Evolutionary conservation across 2,888 invertebrate genomes (phyloP).

Genomic region (Cephus sareptanus): DNA sequence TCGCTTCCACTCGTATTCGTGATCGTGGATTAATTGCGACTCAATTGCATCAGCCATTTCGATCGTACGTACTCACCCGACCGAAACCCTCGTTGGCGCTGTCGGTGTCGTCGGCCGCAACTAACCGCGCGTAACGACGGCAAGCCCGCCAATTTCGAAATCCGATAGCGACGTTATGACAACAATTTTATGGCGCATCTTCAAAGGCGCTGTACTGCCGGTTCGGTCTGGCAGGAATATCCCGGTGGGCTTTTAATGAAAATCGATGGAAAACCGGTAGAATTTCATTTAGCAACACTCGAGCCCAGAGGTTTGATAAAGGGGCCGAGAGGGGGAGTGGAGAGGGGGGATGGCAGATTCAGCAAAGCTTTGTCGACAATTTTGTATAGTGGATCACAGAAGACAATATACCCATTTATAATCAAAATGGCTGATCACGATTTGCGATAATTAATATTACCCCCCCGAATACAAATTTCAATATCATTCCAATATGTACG

Average conservation of each 20-base stretch:
- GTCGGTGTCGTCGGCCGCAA: neutral
- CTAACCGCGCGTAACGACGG: slow-evolving; percentile 7
- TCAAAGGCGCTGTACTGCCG: slow-evolving; percentile 26
- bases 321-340: neutral
- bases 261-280: slow-evolving; percentile 28
- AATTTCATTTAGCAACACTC: neutral
- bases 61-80: neutral
- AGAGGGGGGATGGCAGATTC: neutral
- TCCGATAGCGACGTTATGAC: slow-evolving; percentile 40
- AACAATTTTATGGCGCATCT: slow-evolving; percentile 36
- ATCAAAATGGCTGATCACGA: neutral
- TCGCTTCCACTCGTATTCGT: neutral
- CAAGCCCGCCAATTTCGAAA: slow-evolving; percentile 22
- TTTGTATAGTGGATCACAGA: neutral
- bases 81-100: neutral
- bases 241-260: slow-evolving; percentile 40
- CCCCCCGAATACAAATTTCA: slow-evolving; percentile 11
- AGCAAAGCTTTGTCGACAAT: neutral
- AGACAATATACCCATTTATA: neutral
- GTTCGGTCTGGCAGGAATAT: slow-evolving; percentile 9
- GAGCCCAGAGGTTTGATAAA: neutral
- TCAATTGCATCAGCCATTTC: neutral
- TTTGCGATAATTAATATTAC: slow-evolving; percentile 40
- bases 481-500: neutral
- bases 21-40: neutral